A percentile compares a stretch with the other conserved stretches of the same genome.
These are phyloP conservation scores for Ricordea florida DNA, from an alignment of 92 coral and sea anemone species.

Conservation along the genomic window DNA sequence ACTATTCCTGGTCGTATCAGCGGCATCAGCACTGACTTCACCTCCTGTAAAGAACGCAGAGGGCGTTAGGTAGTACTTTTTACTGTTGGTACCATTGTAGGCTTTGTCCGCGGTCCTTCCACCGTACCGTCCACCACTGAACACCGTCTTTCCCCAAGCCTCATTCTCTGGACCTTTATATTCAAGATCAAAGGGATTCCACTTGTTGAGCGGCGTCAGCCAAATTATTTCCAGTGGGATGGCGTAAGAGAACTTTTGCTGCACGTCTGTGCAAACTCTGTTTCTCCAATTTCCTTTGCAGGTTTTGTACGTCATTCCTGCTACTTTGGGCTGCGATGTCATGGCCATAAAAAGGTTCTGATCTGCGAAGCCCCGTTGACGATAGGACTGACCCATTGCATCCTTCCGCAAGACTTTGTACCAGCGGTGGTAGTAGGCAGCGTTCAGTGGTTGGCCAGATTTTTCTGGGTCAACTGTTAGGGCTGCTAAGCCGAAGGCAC, in stretches of 20 bases:
- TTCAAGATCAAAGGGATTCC: slow-evolving; percentile 86
- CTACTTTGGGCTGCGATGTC: slow-evolving; percentile 86
- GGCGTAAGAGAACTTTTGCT: slow-evolving; percentile 87
- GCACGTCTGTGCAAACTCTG: slow-evolving; percentile 23
- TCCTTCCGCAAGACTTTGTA: slow-evolving; percentile 73
- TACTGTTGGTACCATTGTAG: slow-evolving; percentile 66
- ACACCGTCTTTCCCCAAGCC: slow-evolving; percentile 70
- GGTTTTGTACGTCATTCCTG: slow-evolving; percentile 70
- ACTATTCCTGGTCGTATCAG: slow-evolving; percentile 70
- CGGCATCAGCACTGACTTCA: slow-evolving; percentile 59
- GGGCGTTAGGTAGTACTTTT: slow-evolving; percentile 66
- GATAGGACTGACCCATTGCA: slow-evolving; percentile 87
- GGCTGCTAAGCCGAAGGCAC: slow-evolving; percentile 73
- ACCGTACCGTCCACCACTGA: slow-evolving; percentile 61
- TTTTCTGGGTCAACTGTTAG: slow-evolving; percentile 65
- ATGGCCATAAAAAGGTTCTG: slow-evolving; percentile 86
- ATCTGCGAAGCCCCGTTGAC: slow-evolving; percentile 88
- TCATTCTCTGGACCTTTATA: slow-evolving; percentile 65
- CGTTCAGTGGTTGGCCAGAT: slow-evolving; percentile 53
- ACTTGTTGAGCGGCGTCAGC: slow-evolving; percentile 83
- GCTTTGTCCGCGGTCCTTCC: slow-evolving; percentile 68
- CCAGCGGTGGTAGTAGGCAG: slow-evolving; percentile 87
- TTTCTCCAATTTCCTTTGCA: slow-evolving; percentile 35
- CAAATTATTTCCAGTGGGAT: slow-evolving; percentile 91
- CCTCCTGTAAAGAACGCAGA: slow-evolving; percentile 64